Base-by-base conservation (phyloP, 2,113 vertebrate genomes). In the Myotis davidii region DNA sequence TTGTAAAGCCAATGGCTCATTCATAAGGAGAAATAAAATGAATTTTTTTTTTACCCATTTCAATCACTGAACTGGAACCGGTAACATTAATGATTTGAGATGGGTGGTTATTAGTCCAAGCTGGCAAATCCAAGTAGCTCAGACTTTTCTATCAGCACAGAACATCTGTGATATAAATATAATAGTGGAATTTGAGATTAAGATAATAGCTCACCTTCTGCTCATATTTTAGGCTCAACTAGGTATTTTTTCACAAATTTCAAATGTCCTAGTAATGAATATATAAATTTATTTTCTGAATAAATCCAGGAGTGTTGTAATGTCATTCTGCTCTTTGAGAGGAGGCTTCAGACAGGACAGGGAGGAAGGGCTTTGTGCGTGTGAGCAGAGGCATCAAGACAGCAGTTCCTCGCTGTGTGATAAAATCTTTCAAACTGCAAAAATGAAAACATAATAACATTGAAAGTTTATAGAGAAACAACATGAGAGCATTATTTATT, bases 11-110 rank as follows among this genome's bases (percentile, higher is more conserved):
- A 89, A 90, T 7, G 85, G 85, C 76, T 96, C 86, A 97, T 97
- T 96, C 94, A 95, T 94, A 96, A 96, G 42, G 79, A 94, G 84
- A 96, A 96, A 93, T 89, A 92, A 98, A 96, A 91, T 81, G 85
- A 97, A 72, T 79, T 69, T 20, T 86, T 90, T 87, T 94, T 91
- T 95, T 37, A 83, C 50, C 78, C 45, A 54, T 54, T 39, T 54
- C 34, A 88, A 11, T 95, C 67, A 39, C 85, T 65, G 77, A 93
- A 74, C 73, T 72, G 52, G 29, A 88, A 25, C 88, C 72, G 93
- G 45, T 83, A 94, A 78, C 84, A 69, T 92, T 96, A 94, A 73
- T 97, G 85, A 81, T 86, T 0, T 4, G 73, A 81, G 37, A 73
- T 94, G 78, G 14, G 32, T 39, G 29, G 67, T 92, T 90, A 87